Evolutionary conservation across 2,888 invertebrate species (phyloP), one percentile per base, ranked within the genome.

Genomic region (Coelinius sp.): DNA sequence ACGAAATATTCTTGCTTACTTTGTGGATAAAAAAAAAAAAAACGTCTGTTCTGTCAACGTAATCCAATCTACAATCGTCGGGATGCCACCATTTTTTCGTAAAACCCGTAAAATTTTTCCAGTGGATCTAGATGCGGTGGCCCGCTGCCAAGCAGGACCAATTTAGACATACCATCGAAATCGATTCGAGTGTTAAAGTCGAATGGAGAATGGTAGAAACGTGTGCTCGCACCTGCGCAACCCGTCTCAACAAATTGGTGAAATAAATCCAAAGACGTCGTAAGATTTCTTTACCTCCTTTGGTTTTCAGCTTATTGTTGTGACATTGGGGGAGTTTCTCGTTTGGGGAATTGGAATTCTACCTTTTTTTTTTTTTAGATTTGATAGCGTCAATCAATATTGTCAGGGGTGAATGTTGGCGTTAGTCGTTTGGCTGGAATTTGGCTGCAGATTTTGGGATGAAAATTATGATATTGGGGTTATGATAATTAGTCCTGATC

Each of bases 161-260:
- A 84, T 84, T 83, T 83, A 83, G 82, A 83, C 82, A 81, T 84
- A 81, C 82, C 82, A 76, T 77, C 77, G 79, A 79, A 78, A 78
- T 78, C 77, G 78, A 78, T 78, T 71, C 73, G 76, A 71, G 76
- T 78, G 73, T 75, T 76, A 72, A 71, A 77, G 70, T 71, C 68
- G 68, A 63, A 69, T 20, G 73, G 75, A 76, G 74, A 75, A 65
- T 77, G 76, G 73, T 62, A 72, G 73, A 72, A 72, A 73, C 78
- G 72, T 65, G 75, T 74, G 75, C 75, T 80, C 79, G 73, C 79
- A 77, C 77, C 77, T 79, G 76, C 78, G 76, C 63, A 67, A n/a
- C 44, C 73, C 71, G 74, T 75, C 68, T 75, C 79, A 82, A 83
- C 82, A 83, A 83, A 83, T 84, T 83, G 83, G 82, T 75, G 78